Base-by-base conservation (phyloP, 2,797 vertebrate genomes). In the Gymnoscopelus braueri region DNA sequence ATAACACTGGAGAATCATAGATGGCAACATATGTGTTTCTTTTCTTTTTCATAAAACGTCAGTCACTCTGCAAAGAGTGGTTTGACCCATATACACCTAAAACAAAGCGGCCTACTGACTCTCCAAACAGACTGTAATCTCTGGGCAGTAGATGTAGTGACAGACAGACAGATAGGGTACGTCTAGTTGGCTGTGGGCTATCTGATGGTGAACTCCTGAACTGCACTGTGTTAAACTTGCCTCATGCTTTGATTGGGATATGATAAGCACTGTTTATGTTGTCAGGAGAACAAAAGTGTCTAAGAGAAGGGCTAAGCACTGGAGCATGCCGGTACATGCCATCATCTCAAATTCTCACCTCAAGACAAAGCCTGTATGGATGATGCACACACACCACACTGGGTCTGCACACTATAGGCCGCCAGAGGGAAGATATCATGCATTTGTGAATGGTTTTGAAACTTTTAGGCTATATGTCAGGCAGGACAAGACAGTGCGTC, bases 221-320 rank as follows among this genome's bases (percentile, higher is more conserved):
- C 83, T 78, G 71, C 53, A 51, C 11, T 2, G 9, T 67, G 73
- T 68, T 70, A 72, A 74, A 29, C 44, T 57, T 63, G 48, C 61
- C 74, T 86, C 15, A 71, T 58, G 49, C 80, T 85, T 77, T 86
- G 88, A 87, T 74, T 86, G 74, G 66, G 83, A 84, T 63, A 69
- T 54, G 84, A 87, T 86, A 88, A 87, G 67, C 63, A 72, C 75
- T 78, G 63, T 77, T 85, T 84, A 81, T 84, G 75, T 61, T 75
- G 71, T 83, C 73, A 74, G 44, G 54, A 75, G 81, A 84, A 85
- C 80, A 86, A 75, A 77, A 67, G 83, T 80, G 66, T 72, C 61
- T 32, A 69, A 68, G 66, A 72, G 67, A 44, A 76, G 52, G 49
- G 47, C 39, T 72, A 71, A 79, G 72, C 71, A 79, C 48, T 10